Base-by-base conservation (phyloP, 2,113 vertebrate genomes). In the Datnioides undecimradiatus region DNA sequence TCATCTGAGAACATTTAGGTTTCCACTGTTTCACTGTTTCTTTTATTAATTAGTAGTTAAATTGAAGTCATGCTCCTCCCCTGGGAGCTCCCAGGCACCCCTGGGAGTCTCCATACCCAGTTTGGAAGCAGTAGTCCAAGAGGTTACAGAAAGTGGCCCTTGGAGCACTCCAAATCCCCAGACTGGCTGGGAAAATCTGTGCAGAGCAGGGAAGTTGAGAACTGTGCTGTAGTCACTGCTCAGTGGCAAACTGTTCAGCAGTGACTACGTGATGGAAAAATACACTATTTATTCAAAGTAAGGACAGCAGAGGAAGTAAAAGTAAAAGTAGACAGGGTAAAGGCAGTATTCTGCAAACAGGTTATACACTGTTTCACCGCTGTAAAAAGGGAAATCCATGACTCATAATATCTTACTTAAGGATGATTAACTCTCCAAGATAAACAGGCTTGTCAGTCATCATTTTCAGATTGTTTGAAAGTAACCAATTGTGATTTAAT, bases 111-210 rank as follows among this genome's bases (percentile, higher is more conserved):
- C 38, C 16, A 2, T 23, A 19, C 34, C 7, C 4, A 45, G 41
- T 65, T 77, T 58, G 41, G 68, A 73, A 80, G 60, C 19, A 64
- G 68, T 31, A 31, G 46, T 73, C 34, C 33, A 51, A 64, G 64
- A 59, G 57, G 55, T 82, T n/a, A 64, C 5, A 41, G 33, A 49
- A 16, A 62, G 25, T 1, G 5, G 13, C 48, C 64, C 55, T 57
- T 4, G 43, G 57, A 46, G 51, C 2, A 0, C 29, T 29, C 14
- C 3, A 31, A 73, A 36, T 48, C 55, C 68, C 68, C 33, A 36
- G 49, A 51, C 21, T 16, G 34, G 48, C 57, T 70, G 58, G 57
- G 76, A 70, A 70, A 65, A 65, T 65, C 17, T 58, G 16, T 33
- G 4, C 27, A 49, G 23, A 17, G 49, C 49, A 2, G 40, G 27